A percentile compares a stretch with the other conserved stretches of the same genome.
These are phyloP conservation scores for Monopis laevigella DNA, from an alignment of 2,888 invertebrate species.

Conservation along the genomic window DNA sequence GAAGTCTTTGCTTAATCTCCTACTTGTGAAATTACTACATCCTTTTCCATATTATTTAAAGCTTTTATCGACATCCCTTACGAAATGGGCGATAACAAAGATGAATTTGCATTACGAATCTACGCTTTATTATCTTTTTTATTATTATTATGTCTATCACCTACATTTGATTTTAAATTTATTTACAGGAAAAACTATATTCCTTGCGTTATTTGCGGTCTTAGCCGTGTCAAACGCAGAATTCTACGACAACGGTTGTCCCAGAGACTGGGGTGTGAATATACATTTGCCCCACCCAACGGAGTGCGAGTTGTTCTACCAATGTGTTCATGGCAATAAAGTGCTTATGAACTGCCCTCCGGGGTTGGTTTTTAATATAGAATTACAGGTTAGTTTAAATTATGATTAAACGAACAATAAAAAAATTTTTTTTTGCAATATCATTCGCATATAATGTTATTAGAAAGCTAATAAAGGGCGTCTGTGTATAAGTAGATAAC, in stretches of 20 bases:
- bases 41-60: no score
- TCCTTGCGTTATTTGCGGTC: neutral
- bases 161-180: neutral
- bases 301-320: slow-evolving; percentile 34
- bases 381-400: slow-evolving; percentile 27
- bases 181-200: neutral
- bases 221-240: neutral
- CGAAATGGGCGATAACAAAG: neutral
- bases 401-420: neutral
- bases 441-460: no score
- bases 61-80: neutral
- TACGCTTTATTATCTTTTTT: neutral
- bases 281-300: slow-evolving; percentile 31
- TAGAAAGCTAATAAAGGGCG: no score
- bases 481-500: no score
- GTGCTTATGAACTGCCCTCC: slow-evolving; percentile 26
- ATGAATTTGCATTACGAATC: neutral
- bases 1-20: no score
- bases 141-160: neutral
- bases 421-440: no score
- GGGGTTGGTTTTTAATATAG: slow-evolving; percentile 30
- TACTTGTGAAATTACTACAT: no score
- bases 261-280: slow-evolving; percentile 23
- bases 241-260: slow-evolving; percentile 26
- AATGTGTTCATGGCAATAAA: slow-evolving; percentile 31